A percentile compares a stretch with the other conserved stretches of the same genome.
Conservation (phyloP, 2,113 vertebrate species). For the Callopanchax toddi region DNA sequence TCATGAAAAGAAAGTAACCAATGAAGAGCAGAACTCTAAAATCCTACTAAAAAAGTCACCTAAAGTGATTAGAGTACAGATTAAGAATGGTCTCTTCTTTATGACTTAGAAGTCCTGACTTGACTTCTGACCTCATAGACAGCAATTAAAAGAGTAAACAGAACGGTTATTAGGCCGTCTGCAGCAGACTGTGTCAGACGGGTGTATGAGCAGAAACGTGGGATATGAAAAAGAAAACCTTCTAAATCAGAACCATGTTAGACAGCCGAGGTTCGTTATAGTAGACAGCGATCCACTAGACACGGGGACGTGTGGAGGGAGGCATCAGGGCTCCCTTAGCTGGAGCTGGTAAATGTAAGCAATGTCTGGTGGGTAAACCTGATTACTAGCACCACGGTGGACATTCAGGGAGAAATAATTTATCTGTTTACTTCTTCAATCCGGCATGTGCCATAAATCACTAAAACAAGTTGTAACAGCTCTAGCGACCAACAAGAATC, state of each 20-base stretch:
- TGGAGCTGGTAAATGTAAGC: too few relatives aligned
- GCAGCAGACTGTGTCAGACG: background rate
- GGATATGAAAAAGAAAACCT: background rate
- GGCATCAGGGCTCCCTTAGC: too few relatives aligned
- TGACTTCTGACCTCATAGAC: background rate
- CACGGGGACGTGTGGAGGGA: too few relatives aligned
- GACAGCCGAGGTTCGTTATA: background rate
- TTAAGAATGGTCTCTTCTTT: too few relatives aligned
- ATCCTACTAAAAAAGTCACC: too few relatives aligned
- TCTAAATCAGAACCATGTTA: background rate
- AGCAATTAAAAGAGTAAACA: background rate
- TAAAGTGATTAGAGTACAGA: too few relatives aligned
- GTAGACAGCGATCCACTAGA: too few relatives aligned
- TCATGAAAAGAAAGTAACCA: too few relatives aligned
- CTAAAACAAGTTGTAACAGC: background rate
- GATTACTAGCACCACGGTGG: constrained; percentile 14
- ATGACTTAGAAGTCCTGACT: background rate
- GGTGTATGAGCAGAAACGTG: too few relatives aligned
- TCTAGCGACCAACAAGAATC: background rate
- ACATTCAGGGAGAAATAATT: background rate
- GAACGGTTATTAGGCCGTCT: background rate
- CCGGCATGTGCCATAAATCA: constrained; percentile 25
- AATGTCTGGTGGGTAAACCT: too few relatives aligned
- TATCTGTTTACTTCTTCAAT: constrained; percentile 10
- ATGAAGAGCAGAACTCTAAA: too few relatives aligned